A percentile compares a stretch with the other conserved stretches of the same genome.
phyloP scores from a whole-genome alignment of 1,140 invertebrate genomes.

The Drosophila funebris region DNA sequence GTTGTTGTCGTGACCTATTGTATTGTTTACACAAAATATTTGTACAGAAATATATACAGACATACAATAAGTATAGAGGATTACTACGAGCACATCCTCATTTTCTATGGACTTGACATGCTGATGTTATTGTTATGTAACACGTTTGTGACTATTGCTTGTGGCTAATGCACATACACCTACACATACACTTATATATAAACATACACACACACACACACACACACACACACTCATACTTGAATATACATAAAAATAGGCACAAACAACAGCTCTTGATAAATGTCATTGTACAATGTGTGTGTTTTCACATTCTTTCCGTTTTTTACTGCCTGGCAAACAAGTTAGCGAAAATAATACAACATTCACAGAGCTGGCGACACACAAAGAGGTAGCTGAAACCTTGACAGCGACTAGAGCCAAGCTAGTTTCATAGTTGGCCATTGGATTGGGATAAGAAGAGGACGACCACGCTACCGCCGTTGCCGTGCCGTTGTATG shows the following conservation, averaged over 20 bases:
- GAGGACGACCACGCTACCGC: background rate
- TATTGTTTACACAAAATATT: slow-evolving; percentile 62
- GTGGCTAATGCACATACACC: slow-evolving; percentile 3
- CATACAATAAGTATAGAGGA: background rate
- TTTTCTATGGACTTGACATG: slow-evolving; percentile 34
- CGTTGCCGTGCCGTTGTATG: slow-evolving; percentile 43
- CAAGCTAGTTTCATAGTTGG: slow-evolving; percentile 2
- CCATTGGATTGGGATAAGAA: slow-evolving; percentile 37
- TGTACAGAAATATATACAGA: slow-evolving; percentile 20
- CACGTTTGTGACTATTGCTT: slow-evolving; percentile 18
- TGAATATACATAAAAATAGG: slow-evolving; percentile 16
- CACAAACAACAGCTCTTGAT: slow-evolving; percentile 16
- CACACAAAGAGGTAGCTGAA: slow-evolving; percentile 19
- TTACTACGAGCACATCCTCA: background rate
- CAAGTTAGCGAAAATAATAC: slow-evolving; percentile 1
- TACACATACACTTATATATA: slow-evolving; percentile 19
- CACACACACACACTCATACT: background rate
- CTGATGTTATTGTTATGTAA: slow-evolving; percentile 64
- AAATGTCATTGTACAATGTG: slow-evolving; percentile 53
- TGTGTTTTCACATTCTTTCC: background rate
- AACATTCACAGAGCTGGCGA: slow-evolving; percentile 3
- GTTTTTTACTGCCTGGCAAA: slow-evolving; percentile 1
- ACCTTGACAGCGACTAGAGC: slow-evolving; percentile 35
- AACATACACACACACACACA: slow-evolving; percentile 14
- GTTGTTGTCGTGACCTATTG: slow-evolving; percentile 55